Conservation (phyloP, 2,888 invertebrate species). For the Mimachlamys varia region DNA sequence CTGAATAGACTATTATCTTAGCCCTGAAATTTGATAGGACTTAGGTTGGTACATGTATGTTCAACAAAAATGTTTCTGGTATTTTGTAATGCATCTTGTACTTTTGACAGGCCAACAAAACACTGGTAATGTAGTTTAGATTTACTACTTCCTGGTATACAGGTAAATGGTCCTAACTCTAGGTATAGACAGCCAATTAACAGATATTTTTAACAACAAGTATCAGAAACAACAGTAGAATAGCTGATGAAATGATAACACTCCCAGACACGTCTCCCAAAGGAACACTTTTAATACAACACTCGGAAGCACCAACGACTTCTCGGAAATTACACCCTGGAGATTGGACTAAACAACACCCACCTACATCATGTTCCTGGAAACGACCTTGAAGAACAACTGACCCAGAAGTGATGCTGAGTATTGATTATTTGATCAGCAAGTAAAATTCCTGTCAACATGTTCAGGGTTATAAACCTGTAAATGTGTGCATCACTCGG, state of each 20-base stretch:
- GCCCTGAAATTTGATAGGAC: too few species aligned
- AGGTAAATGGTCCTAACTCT: too few species aligned
- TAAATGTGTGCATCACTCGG: not conserved
- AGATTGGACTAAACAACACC: not conserved
- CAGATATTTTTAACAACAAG: too few species aligned
- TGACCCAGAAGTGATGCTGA: not conserved
- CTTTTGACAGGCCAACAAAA: too few species aligned
- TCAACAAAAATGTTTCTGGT: too few species aligned
- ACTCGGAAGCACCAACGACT: not conserved
- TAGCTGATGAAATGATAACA: not conserved
- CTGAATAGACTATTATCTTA: too few species aligned
- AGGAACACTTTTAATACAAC: not conserved
- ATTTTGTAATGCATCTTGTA: too few species aligned
- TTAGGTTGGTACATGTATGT: too few species aligned
- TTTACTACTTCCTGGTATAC: too few species aligned
- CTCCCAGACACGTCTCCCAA: not conserved
- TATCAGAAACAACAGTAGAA: too few species aligned
- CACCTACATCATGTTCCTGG: not conserved
- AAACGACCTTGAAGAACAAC: conserved; percentile 9
- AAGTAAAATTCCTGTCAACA: not conserved
- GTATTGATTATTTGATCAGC: conserved; percentile 19
- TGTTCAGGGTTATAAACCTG: not conserved
- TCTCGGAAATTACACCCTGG: not conserved
- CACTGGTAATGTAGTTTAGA: too few species aligned
- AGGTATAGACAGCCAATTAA: too few species aligned